Conservation (phyloP, 2,113 vertebrate species). For the Elgaria multicarinata region DNA sequence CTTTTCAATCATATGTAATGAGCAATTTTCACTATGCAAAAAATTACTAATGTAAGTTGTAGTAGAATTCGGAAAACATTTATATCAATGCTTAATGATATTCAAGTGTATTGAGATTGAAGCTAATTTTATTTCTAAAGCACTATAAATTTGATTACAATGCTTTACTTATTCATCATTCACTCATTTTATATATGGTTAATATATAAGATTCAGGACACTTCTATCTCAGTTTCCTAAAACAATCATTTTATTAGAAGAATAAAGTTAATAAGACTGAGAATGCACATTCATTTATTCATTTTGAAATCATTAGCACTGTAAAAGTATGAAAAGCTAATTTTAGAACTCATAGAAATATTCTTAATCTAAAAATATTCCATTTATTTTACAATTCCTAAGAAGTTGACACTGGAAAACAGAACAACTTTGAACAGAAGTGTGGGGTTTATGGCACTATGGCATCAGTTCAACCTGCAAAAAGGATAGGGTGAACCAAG, state of each 20-base stretch:
- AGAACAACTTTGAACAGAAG: neutral
- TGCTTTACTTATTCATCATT: neutral
- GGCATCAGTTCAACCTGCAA: neutral
- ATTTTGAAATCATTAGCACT: neutral
- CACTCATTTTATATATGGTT: neutral
- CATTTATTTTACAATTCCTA: too few relatives aligned
- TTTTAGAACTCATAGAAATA: neutral
- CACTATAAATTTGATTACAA: neutral
- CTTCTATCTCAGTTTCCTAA: neutral
- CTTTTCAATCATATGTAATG: neutral
- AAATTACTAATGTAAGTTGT: neutral
- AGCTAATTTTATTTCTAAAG: neutral
- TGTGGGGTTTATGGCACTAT: neutral
- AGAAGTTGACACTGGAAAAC: neutral
- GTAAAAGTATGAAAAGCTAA: neutral
- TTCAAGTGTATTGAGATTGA: neutral
- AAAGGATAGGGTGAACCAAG: neutral
- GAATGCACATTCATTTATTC: neutral
- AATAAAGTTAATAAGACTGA: neutral
- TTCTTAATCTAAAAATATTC: neutral
- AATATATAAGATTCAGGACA: neutral
- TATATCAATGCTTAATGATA: neutral
- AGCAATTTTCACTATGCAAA: neutral
- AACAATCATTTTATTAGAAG: neutral
- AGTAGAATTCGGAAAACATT: neutral